These are phyloP conservation scores for Mizuhopecten yessoensis DNA, from an alignment of 1,140 invertebrate species.

Conservation along the genomic window DNA sequence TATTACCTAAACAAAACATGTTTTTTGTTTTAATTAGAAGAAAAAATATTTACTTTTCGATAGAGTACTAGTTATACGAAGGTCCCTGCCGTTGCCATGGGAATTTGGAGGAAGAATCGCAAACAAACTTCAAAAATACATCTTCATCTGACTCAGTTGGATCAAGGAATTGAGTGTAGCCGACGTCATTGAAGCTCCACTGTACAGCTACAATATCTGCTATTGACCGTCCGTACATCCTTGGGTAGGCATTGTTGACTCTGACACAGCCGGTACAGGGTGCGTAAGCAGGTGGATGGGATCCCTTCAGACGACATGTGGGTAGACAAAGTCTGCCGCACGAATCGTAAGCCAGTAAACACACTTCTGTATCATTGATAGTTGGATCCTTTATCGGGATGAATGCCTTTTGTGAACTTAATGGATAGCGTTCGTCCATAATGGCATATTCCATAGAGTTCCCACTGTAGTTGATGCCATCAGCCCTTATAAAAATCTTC, in stretches of 20 bases:
- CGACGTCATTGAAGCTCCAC: background rate
- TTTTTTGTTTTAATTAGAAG: no score
- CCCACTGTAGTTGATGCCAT: background rate
- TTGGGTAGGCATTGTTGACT: background rate
- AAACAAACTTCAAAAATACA: background rate
- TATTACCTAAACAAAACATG: no score
- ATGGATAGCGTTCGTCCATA: background rate
- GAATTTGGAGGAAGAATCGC: background rate
- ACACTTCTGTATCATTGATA: background rate
- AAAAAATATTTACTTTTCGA: no score
- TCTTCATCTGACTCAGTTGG: background rate
- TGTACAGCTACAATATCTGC: background rate
- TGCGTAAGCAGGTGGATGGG: background rate
- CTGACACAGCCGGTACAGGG: background rate
- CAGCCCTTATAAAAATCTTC: background rate
- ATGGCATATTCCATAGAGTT: background rate
- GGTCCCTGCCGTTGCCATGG: background rate
- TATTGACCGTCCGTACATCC: background rate
- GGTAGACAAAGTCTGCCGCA: background rate
- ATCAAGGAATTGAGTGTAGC: background rate
- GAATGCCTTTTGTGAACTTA: background rate
- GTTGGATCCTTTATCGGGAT: conserved; percentile 2
- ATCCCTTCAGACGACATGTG: background rate
- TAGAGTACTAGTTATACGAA: no score
- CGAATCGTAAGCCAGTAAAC: background rate